Conservation (phyloP, 37 sponge, comb jelly and placozoan species). For the Chondrilla cf. caribensis region DNA sequence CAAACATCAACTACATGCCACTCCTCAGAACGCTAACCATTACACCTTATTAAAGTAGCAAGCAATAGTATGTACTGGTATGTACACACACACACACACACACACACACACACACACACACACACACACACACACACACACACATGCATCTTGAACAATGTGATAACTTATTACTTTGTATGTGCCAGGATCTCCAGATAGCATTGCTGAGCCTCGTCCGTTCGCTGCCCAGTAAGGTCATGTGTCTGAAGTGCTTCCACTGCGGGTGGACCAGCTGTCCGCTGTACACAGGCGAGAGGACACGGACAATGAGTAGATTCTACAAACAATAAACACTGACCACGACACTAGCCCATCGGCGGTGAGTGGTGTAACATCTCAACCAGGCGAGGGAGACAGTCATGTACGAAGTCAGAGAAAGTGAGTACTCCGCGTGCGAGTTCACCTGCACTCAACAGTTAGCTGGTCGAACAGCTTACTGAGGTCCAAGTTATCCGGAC, state of each 20-base stretch:
- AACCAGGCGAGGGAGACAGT: neutral
- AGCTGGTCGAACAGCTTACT: conserved; percentile 62
- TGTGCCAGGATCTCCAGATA: conserved; percentile 93
- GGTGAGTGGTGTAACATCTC: neutral
- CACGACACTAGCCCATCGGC: neutral
- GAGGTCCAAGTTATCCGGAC: neutral
- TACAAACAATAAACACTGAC: neutral
- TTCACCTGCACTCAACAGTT: conserved; percentile 77
- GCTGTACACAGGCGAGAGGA: conserved; percentile 31
- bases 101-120: no score
- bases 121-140: no score
- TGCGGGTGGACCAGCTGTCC: conserved; percentile 79
- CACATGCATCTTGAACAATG: no score
- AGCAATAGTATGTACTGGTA: no score
- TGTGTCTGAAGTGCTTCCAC: conserved; percentile 89
- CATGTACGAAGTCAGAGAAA: no score
- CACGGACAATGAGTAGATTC: neutral
- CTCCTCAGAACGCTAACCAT: no score
- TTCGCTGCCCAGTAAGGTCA: conserved; percentile 61
- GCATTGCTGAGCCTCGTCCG: conserved; percentile 80
- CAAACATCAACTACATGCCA: neutral
- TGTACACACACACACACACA: no score
- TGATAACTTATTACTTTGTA: no score
- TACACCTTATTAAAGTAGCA: no score
- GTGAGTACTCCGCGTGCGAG: no score